Evolutionary conservation across 1,140 invertebrate genomes (phyloP).

Genomic region (Pogonomyrmex barbatus): DNA sequence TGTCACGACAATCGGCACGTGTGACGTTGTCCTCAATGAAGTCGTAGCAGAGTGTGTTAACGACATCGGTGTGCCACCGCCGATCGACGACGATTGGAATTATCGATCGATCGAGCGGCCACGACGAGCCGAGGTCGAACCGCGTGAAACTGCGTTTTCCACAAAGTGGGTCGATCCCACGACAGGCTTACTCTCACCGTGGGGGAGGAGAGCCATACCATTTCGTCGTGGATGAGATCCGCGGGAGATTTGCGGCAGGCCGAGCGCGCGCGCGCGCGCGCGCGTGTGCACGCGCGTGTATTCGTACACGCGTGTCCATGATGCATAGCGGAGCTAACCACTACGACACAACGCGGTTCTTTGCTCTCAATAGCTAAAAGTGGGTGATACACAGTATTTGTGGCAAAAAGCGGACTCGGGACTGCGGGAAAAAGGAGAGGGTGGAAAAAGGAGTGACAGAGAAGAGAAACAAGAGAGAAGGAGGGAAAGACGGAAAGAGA

Average conservation of each 20-base stretch:
- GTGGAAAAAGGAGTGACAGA: slow-evolving; percentile 14
- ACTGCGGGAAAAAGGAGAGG: slow-evolving; percentile 49
- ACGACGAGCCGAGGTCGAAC: background rate
- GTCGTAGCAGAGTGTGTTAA: slow-evolving; percentile 6
- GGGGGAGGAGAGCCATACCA: slow-evolving; percentile 6
- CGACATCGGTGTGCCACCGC: background rate
- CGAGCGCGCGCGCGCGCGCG: slow-evolving; percentile 28
- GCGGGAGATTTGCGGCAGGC: slow-evolving; percentile 50
- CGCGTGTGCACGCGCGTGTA: slow-evolving; percentile 25
- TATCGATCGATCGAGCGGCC: slow-evolving; percentile 15
- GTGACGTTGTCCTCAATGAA: background rate
- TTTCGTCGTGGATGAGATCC: slow-evolving; percentile 54
- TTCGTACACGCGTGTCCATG: slow-evolving; percentile 22
- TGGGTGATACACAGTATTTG: slow-evolving; percentile 63
- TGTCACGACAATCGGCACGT: background rate
- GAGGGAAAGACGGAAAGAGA: slow-evolving; percentile 28
- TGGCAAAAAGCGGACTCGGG: slow-evolving; percentile 62
- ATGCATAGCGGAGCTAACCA: slow-evolving; percentile 18
- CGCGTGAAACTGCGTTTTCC: slow-evolving; percentile 32
- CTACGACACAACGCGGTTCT: slow-evolving; percentile 49
- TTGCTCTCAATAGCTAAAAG: slow-evolving; percentile 39
- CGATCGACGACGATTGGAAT: slow-evolving; percentile 24
- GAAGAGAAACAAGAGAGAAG: background rate
- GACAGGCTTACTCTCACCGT: slow-evolving; percentile 21
- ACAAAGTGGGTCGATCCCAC: slow-evolving; percentile 46